Conservation (phyloP, 2,113 vertebrate species). For the Carassius gibelio region DNA sequence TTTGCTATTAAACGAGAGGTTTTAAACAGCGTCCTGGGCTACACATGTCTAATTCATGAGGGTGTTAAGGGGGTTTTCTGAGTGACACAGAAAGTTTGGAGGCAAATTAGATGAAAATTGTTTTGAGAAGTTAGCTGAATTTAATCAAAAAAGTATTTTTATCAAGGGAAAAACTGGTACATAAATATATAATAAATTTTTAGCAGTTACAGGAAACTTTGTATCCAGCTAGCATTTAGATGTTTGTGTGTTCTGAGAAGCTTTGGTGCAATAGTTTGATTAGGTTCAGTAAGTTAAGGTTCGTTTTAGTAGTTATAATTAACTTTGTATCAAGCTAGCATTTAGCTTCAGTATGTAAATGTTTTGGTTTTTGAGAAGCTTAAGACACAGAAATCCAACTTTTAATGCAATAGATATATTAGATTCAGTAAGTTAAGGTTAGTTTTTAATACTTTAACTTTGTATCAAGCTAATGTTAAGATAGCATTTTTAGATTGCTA, state of each 20-base stretch:
- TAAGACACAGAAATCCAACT: not conserved
- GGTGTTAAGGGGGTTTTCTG: not conserved
- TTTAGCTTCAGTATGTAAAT: not conserved
- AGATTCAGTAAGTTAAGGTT: not conserved
- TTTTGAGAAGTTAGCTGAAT: not conserved
- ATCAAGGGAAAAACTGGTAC: not conserved
- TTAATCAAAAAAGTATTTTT: not conserved
- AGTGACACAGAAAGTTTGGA: slow-evolving; percentile 2
- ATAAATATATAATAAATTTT: no score
- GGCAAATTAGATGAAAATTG: not conserved
- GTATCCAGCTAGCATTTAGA: no score
- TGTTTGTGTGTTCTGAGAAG: no score
- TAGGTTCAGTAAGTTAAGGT: no score
- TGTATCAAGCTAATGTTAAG: not conserved
- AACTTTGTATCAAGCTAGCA: not conserved
- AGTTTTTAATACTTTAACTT: slow-evolving; percentile 51
- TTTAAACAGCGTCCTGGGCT: slow-evolving; percentile 46
- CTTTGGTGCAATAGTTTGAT: no score
- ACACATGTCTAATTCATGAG: slow-evolving; percentile 69
- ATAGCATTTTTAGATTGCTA: not conserved
- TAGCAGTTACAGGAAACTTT: no score
- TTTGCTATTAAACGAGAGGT: slow-evolving; percentile 41
- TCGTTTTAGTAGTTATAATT: slow-evolving; percentile 49
- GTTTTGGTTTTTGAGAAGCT: not conserved
- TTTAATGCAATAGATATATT: not conserved